Evolutionary conservation across 2,113 vertebrate genomes (phyloP), one percentile per base, ranked within the genome.

Genomic region (Mus musculus): DNA sequence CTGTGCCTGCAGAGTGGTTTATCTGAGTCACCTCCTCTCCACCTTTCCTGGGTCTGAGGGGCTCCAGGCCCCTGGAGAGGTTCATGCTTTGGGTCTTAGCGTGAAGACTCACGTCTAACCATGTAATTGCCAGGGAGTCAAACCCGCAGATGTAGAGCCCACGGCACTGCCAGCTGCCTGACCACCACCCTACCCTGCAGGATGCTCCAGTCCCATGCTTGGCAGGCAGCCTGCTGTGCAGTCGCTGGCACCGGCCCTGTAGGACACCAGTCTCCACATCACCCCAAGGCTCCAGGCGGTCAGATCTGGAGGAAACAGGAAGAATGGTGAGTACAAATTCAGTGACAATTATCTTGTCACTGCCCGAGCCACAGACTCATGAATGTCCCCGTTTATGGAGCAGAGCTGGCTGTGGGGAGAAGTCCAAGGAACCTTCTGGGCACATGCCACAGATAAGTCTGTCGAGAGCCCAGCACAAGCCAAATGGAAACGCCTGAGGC

Each of bases 141-240:
- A 0, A 17, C 19, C 19, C 77, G 54, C 78, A 81, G 52, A 52
- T n/a, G 19, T 12, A 49, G 54, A 76, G 75, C 24, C 11, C 7
- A 71, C 49, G 39, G 96, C 94, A 42, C 97, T 94, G 75, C 0
- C 0, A 8, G 36, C n/a, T 46, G 52, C 7, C 17, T 0, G 71
- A 52, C 46, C 0, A 17, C 30, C 80, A 61, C 26, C 20, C 91
- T 96, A 95, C 97, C 97, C 95, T 96, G 56, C 14, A 0, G 97
- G 96, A 92, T 63, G 20, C 1, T 46, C 56, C 73, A 0, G 80
- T 73, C 73, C 95, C 88, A 42, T 1, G 49, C 42, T 5, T 0
- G 77, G 91, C 0, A 0, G 87, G 71, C 0, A 20, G 89, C 54
- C 75, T 88, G 88, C 88, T 69, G 78, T 65, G 76, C 10, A 0